Evolutionary conservation across 53 echinoderm and acorn worm species (phyloP), one percentile per base, ranked within the genome.

Genomic region (Arbacia lixula): DNA sequence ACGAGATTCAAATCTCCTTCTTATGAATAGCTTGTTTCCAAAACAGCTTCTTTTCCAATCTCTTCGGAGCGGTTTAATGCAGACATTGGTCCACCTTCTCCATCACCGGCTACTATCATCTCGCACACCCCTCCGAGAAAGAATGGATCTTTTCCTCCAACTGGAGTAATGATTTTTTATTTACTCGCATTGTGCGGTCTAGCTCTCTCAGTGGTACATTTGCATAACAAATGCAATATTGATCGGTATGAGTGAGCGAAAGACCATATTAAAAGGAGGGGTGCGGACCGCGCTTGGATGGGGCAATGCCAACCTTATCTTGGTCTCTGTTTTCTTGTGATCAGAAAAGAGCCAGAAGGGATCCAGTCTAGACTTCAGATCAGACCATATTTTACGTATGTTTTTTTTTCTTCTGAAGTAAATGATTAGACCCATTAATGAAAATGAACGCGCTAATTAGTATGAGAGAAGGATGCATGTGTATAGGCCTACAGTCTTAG

Each of bases 81-180:
- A n/a, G n/a, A n/a, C n/a, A n/a, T n/a, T n/a, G 8, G 8, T 46
- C 46, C 8, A 46, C 8, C 46, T 14, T 46, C 8, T 46, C 14
- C 14, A 46, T 14, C 46, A 46, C 8, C 14, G 46, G 8, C 14
- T 53, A 29, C 14, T 6, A 52, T 74, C 74, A 74, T 20, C 74
- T 2, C 33, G 52, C 17, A 31, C 82, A 81, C 82, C 82, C 82
- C 82, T 46, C 30, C 46, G 5, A 25, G 2, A 19, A 0, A 36
- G 39, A 63, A 31, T 77, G 62, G 64, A 63, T 6, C 46, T 9
- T 19, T 1, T 31, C n/a, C n/a, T n/a, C 63, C 6, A 81, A 81
- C 82, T 81, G 82, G 62, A 46, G 50, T 81, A 81, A 81, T 81
- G 82, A 81, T 50, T 81, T 81, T 81, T 81, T 81, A 81, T 81